Base-by-base conservation (phyloP, 1,140 invertebrate genomes). In the Stenopsyche tienmushanensis region DNA sequence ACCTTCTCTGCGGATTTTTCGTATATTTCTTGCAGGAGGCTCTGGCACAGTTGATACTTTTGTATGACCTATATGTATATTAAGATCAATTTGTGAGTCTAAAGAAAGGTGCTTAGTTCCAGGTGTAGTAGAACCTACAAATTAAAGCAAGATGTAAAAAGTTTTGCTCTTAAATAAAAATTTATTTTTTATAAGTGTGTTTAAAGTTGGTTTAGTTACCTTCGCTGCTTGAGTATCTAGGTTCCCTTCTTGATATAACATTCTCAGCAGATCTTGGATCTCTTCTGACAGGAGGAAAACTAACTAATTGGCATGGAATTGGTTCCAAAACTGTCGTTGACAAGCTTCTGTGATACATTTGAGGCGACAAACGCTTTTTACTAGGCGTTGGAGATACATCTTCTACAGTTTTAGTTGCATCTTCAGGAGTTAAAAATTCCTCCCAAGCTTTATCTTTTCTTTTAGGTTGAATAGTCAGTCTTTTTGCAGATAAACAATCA, bases 271-370 rank as follows among this genome's bases (percentile, higher is more conserved):
- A 73, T 58, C 79, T 74, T 9, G 78, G 76, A 44, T 74, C 71
- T 23, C 78, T 72, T 10, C 82, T 73, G 24, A 83, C 79, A 0
- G 81, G 81, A 47, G 80, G 81, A 65, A 82, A 71, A 62, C 77
- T 79, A 64, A 82, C 73, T 41, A 67, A 57, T 15, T 62, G 52
- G 23, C 70, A 25, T 2, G 34, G 50, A 21, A 62, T 26, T 25
- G 76, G 73, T 68, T 79, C 77, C 57, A 80, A 71, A 64, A 75
- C 75, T 20, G 74, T 78, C 47, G 74, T 77, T 23, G 79, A 79
- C 62, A 78, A 62, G 62, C 79, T 80, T 41, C 79, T 75, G 58
- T 78, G 78, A 68, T 81, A 81, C 70, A 77, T 74, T 66, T 75
- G 74, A 2, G 77, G 77, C 7, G 78, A 80, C 9, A 34, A 7